These are phyloP conservation scores for Synergus umbraculus DNA, from an alignment of 2,888 invertebrate genomes.

Conservation along the genomic window DNA sequence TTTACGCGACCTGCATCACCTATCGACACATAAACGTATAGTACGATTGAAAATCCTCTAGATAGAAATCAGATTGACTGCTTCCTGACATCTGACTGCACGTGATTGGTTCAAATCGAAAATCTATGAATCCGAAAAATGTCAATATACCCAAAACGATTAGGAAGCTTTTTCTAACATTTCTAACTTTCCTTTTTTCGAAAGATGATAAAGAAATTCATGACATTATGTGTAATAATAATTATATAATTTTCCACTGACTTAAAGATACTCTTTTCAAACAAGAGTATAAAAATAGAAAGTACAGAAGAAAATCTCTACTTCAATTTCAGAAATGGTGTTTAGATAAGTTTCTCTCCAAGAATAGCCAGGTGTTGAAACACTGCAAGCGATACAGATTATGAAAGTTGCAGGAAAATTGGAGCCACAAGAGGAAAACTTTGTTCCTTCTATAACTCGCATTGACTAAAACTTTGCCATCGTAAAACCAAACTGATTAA, in stretches of 20 bases:
- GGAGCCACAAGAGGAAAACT: conserved; percentile 62
- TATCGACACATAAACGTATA: not conserved
- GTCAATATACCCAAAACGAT: not conserved
- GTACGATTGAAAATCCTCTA: not conserved
- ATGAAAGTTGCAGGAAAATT: conserved; percentile 69
- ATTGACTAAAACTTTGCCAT: conserved; percentile 25
- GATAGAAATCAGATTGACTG: not conserved
- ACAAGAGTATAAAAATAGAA: not conserved
- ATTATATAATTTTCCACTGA: not conserved
- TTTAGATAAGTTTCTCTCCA: conserved; percentile 36
- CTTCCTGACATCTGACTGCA: not conserved
- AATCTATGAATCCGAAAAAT: not conserved
- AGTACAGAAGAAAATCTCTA: not conserved
- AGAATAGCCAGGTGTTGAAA: conserved; percentile 67
- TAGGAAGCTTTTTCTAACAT: too few species aligned
- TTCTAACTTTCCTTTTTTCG: too few species aligned
- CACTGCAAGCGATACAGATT: conserved; percentile 70
- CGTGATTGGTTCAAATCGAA: not conserved
- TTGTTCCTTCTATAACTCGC: conserved; percentile 45
- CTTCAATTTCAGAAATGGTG: conserved; percentile 25
- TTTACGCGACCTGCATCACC: conserved; percentile 1
- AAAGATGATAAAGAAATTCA: not conserved
- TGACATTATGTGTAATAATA: not conserved
- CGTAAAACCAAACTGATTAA: conserved; percentile 3
- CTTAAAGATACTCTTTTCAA: not conserved